A percentile compares a stretch with the other conserved stretches of the same genome.
Conservation (phyloP, 35 echinoderm and acorn worm genomes). For the Heliocidaris erythrogramma region DNA sequence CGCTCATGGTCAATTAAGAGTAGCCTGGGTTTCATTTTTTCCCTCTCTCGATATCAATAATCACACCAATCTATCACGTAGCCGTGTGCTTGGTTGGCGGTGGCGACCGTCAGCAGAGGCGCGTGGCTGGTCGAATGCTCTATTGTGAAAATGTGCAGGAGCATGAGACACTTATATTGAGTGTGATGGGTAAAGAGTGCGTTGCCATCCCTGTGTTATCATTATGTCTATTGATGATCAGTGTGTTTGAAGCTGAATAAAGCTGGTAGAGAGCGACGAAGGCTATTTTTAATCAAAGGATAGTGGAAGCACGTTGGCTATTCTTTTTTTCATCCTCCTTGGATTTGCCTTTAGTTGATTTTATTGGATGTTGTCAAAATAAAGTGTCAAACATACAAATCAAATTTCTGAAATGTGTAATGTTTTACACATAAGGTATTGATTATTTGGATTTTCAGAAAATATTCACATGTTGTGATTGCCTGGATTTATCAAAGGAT, state of each 20-base stretch:
- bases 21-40: background rate
- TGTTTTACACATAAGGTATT: background rate
- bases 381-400: background rate
- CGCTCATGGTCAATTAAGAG: background rate
- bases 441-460: background rate
- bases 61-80: background rate
- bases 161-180: background rate
- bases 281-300: background rate
- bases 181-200: background rate
- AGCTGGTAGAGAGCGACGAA: background rate
- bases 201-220: background rate
- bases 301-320: background rate
- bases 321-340: background rate
- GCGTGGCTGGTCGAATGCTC: background rate
- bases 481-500: background rate
- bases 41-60: background rate
- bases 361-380: background rate
- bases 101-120: background rate
- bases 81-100: background rate
- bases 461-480: background rate
- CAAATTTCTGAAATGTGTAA: background rate
- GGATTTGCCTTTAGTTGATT: background rate
- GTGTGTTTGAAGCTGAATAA: background rate
- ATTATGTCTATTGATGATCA: background rate
- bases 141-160: background rate